phyloP scores from a whole-genome alignment of 2,888 invertebrate species.

The Acrobasis repandana region DNA sequence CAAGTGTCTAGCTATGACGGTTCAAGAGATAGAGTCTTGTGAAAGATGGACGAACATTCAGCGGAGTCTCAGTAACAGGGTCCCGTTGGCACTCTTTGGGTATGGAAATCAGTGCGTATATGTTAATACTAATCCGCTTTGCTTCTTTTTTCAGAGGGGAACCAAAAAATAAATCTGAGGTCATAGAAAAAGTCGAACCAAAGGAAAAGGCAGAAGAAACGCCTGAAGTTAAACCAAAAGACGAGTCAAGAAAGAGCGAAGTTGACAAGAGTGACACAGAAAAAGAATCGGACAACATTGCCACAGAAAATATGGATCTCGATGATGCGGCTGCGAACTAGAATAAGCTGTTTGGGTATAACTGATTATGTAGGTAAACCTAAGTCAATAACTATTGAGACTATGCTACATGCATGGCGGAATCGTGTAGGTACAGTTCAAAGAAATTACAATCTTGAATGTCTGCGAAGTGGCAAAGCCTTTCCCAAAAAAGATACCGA shows the following conservation, averaged over 20 bases:
- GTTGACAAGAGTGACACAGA: slow-evolving; percentile 25
- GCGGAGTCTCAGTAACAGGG: too few species aligned
- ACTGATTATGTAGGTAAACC: background rate
- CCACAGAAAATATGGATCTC: slow-evolving; percentile 59
- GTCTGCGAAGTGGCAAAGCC: too few species aligned
- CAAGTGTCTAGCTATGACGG: too few species aligned
- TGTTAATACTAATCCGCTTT: background rate
- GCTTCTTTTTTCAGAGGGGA: slow-evolving; percentile 2
- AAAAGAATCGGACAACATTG: slow-evolving; percentile 43
- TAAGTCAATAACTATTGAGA: too few species aligned
- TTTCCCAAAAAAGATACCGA: too few species aligned
- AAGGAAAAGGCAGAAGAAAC: slow-evolving; percentile 22
- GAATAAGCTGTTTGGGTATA: background rate
- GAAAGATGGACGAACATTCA: too few species aligned
- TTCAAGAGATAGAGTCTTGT: too few species aligned
- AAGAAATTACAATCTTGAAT: too few species aligned
- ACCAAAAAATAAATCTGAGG: slow-evolving; percentile 38
- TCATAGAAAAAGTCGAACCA: slow-evolving; percentile 25
- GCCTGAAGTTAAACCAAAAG: slow-evolving; percentile 25
- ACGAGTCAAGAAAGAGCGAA: slow-evolving; percentile 8
- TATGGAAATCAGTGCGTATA: too few species aligned
- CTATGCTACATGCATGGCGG: too few species aligned
- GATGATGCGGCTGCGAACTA: slow-evolving; percentile 44
- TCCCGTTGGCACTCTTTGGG: too few species aligned
- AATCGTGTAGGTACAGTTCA: too few species aligned